Percentiles rank a stretch among this genome's conserved stretches.
Conservation (phyloP, 2,797 vertebrate genomes). For the Esox lucius region DNA sequence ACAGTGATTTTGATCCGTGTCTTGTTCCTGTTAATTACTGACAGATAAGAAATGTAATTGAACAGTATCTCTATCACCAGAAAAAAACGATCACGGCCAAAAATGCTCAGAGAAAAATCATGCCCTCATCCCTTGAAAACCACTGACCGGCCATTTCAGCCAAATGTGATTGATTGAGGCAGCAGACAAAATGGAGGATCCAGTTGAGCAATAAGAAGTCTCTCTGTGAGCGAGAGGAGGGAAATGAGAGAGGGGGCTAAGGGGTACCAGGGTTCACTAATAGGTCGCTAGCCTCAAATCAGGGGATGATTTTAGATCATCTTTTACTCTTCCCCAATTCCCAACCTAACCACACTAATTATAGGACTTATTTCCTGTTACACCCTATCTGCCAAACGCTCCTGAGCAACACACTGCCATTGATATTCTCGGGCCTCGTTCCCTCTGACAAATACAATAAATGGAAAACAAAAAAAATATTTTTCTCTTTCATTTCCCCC, state of each 20-base stretch:
- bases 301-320: slow-evolving; percentile 60
- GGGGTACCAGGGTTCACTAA: slow-evolving; percentile 57
- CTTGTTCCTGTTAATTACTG: neutral
- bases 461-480: slow-evolving; percentile 28
- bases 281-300: slow-evolving; percentile 54
- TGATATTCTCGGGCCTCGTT: slow-evolving; percentile 37
- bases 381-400: slow-evolving; percentile 35
- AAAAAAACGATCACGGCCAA: neutral
- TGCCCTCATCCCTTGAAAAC: neutral
- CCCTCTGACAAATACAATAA: slow-evolving; percentile 33
- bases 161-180: neutral
- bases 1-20: neutral
- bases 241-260: slow-evolving; percentile 53
- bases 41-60: neutral
- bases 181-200: slow-evolving; percentile 38
- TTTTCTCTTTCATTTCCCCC: slow-evolving; percentile 5
- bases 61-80: neutral
- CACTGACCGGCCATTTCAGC: neutral
- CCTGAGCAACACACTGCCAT: slow-evolving; percentile 40
- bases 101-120: neutral
- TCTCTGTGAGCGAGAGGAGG: slow-evolving; percentile 49
- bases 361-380: slow-evolving; percentile 46
- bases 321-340: slow-evolving; percentile 42
- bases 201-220: slow-evolving; percentile 29
- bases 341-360: slow-evolving; percentile 63